Conservation (phyloP, 2,888 invertebrate species). For the Rhingia campestris region DNA sequence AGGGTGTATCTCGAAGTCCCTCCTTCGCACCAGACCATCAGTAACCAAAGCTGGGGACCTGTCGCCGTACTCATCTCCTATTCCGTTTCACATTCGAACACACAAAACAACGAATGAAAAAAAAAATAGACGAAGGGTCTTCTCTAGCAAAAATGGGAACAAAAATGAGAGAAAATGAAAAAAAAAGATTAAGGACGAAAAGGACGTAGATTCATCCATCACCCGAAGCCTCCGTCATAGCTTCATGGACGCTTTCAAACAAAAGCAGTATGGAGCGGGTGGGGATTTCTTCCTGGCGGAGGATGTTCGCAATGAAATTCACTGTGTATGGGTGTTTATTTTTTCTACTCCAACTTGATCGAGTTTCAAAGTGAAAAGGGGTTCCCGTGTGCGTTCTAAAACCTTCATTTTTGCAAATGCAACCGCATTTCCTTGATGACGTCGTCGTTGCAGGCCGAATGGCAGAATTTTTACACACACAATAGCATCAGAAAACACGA, state of each 20-base stretch:
- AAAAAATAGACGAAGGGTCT: conserved; percentile 44
- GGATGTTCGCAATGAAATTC: conserved; percentile 57
- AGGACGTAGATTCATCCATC: conserved; percentile 67
- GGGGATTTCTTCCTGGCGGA: background rate
- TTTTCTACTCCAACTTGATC: conserved; percentile 64
- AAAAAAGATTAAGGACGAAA: background rate
- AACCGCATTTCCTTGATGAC: conserved; percentile 71
- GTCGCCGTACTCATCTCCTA: conserved; percentile 71
- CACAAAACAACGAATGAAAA: conserved; percentile 27
- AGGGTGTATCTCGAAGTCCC: conserved; percentile 41
- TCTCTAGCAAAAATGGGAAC: conserved; percentile 59
- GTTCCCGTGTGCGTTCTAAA: conserved; percentile 44
- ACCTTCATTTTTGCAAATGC: conserved; percentile 62
- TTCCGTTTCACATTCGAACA: conserved; percentile 68
- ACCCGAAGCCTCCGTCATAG: conserved; percentile 62
- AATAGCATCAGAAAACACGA: conserved; percentile 41
- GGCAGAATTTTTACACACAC: conserved; percentile 46
- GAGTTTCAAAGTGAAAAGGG: conserved; percentile 46
- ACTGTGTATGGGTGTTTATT: too few species aligned
- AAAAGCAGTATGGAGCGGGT: conserved; percentile 26
- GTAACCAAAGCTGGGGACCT: conserved; percentile 62
- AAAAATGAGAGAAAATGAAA: conserved; percentile 32
- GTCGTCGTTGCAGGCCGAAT: conserved; percentile 27
- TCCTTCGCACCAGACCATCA: conserved; percentile 22
- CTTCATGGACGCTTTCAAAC: conserved; percentile 54